These are phyloP conservation scores for Cybosia mesomella DNA, from an alignment of 2,888 invertebrate species.

Conservation along the genomic window DNA sequence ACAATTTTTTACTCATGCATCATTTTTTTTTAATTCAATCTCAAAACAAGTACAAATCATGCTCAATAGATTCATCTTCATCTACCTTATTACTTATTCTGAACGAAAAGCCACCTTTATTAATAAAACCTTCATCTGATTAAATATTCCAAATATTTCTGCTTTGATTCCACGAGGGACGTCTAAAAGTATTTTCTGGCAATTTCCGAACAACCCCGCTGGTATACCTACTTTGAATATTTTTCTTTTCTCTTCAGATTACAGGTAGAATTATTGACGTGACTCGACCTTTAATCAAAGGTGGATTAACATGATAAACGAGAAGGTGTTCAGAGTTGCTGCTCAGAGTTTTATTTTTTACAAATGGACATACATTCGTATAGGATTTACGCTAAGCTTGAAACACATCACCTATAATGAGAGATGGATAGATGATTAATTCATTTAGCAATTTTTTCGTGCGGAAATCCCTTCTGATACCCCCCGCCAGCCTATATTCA, in stretches of 20 bases:
- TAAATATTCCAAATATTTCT: slow-evolving; percentile 62
- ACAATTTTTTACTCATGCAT: background rate
- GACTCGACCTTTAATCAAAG: slow-evolving; percentile 13
- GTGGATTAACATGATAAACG: slow-evolving; percentile 19
- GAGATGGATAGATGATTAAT: background rate
- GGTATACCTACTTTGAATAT: slow-evolving; percentile 42
- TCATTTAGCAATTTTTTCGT: too few relatives aligned
- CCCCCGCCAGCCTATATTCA: too few relatives aligned
- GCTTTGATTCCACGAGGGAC: slow-evolving; percentile 53
- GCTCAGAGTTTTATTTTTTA: background rate
- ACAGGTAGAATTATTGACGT: slow-evolving; percentile 16
- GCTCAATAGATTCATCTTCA: slow-evolving; percentile 56
- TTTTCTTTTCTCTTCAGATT: slow-evolving; percentile 29
- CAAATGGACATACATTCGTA: background rate
- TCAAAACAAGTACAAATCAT: background rate
- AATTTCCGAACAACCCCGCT: slow-evolving; percentile 30
- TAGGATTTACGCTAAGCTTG: background rate
- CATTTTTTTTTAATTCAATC: background rate
- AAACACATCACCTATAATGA: background rate
- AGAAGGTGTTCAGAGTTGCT: too few relatives aligned
- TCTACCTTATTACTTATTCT: slow-evolving; percentile 58
- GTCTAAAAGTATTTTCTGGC: slow-evolving; percentile 53
- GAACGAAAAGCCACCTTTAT: slow-evolving; percentile 58
- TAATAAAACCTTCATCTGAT: slow-evolving; percentile 58
- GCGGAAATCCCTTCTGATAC: too few relatives aligned